Evolutionary conservation across 2,888 invertebrate species (phyloP), one percentile per base, ranked within the genome.

Genomic region (Gisinianus flammeolus): DNA sequence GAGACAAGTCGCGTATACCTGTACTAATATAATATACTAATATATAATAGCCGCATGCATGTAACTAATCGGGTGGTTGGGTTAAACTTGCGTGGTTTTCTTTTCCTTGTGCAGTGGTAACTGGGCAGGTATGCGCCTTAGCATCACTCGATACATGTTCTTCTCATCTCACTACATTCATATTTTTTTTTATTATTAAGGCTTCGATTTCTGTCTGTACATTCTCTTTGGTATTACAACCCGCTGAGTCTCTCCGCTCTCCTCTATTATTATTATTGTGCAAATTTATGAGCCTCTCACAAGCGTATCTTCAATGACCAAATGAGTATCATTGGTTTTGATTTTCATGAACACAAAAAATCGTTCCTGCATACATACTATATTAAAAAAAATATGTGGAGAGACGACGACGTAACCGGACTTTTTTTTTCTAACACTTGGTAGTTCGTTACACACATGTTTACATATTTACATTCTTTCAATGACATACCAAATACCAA

Each of bases 251-350:
- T 76, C 64, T 71, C 64, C 77, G 79, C 74, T 70, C 73, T 66
- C 79, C 79, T n/a, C n/a, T n/a, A n/a, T n/a, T 72, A 80, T 82
- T 80, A 82, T 80, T 77, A 79, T 75, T 68, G 78, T 81, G 81
- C 82, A 79, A 82, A 82, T 82, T 82, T 82, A 82, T 79, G 82
- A 81, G 75, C 67, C 77, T 73, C 64, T 56, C 58, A 68, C 70
- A 73, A 72, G 54, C 73, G 68, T 68, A 62, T 77, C 73, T 73
- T 30, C 30, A 68, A 64, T 72, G 73, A 79, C 77, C 70, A 80
- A 79, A 80, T 79, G 79, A 73, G 44, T 64, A 64, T 72, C 72
- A 80, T 79, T 79, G 73, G 69, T 69, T 79, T 77, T 79, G 74
- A 77, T 62, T 62, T 62, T 62, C 62, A 62, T 62, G 62, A 6